A percentile compares a stretch with the other conserved stretches of the same genome.
These are phyloP conservation scores for Nothobranchius furzeri DNA, from an alignment of 2,113 vertebrate genomes.

Conservation along the genomic window DNA sequence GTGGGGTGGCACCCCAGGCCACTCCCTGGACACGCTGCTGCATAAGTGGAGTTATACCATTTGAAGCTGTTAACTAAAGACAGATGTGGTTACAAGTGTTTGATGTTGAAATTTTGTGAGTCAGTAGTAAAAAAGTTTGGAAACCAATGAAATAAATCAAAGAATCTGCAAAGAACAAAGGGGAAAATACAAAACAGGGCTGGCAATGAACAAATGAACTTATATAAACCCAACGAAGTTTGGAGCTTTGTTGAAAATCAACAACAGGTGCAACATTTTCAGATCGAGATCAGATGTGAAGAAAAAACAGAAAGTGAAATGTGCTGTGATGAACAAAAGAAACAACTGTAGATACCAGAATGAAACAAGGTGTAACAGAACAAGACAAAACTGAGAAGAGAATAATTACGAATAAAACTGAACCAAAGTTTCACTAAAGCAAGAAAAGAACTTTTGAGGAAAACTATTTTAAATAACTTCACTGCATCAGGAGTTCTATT, in stretches of 20 bases:
- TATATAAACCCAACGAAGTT: neutral
- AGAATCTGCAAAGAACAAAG: neutral
- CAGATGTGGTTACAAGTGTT: too few species aligned
- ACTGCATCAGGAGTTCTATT: neutral
- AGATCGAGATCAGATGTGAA: too few species aligned
- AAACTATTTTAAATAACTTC: neutral
- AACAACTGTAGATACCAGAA: neutral
- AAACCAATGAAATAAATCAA: neutral
- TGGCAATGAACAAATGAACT: neutral
- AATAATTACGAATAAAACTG: neutral
- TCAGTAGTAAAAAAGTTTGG: too few species aligned
- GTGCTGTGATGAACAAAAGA: neutral
- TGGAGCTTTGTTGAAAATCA: neutral
- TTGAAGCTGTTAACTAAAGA: too few species aligned
- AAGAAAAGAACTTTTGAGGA: neutral
- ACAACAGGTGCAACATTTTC: neutral
- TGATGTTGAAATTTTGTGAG: too few species aligned
- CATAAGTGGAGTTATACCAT: too few species aligned
- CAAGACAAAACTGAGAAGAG: neutral
- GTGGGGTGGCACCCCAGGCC: too few species aligned
- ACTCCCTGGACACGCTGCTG: too few species aligned
- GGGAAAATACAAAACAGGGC: neutral
- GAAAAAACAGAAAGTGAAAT: neutral
- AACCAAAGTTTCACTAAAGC: neutral
- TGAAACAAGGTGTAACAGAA: neutral